Evolutionary conservation across 2,888 invertebrate species (phyloP), one percentile per base, ranked within the genome.

Genomic region (Drosophila testacea): DNA sequence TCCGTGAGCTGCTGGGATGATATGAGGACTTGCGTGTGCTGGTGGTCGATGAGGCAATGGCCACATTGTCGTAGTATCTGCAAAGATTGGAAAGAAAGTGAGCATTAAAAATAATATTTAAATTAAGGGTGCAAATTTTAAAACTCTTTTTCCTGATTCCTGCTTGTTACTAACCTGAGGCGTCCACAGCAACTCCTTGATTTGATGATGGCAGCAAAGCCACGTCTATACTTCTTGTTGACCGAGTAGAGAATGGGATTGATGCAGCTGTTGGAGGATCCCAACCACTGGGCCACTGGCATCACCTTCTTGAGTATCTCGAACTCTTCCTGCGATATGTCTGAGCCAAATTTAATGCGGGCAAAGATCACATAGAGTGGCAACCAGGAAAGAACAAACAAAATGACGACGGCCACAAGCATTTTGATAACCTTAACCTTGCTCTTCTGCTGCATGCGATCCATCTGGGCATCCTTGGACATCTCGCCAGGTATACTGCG

Each of bases 351-450:
- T 91, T 98, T 97, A 85, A 98, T 95, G 82, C 97, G 94, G 0
- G 98, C 96, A 91, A 97, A 97, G 90, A 98, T 97, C 28, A 96
- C 95, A 93, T 98, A 98, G 39, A 98, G 94, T 0, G 98, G 98
- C 90, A 98, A 94, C 98, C 98, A 98, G 38, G 98, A 98, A 3
- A 98, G 93, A 0, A 98, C 97, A 92, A 98, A 98, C n/a, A 98
- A 93, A 62, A 98, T 96, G 22, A 98, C 97, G 38, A 98, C 98
- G 16, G 96, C 97, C 0, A 98, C 96, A 68, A 98, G 93, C 98
- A 98, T 98, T 93, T 98, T 98, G 27, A 98, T 96, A 46, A 98
- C 98, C 93, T 98, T 98, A 41, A 98, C 96, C 93, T 98, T 98
- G 46, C 98, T 98, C 92, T 97, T 97, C 89, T 98, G 97, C 91